These are phyloP conservation scores for Liasis olivaceus DNA, from an alignment of 2,797 vertebrate species.

Conservation along the genomic window DNA sequence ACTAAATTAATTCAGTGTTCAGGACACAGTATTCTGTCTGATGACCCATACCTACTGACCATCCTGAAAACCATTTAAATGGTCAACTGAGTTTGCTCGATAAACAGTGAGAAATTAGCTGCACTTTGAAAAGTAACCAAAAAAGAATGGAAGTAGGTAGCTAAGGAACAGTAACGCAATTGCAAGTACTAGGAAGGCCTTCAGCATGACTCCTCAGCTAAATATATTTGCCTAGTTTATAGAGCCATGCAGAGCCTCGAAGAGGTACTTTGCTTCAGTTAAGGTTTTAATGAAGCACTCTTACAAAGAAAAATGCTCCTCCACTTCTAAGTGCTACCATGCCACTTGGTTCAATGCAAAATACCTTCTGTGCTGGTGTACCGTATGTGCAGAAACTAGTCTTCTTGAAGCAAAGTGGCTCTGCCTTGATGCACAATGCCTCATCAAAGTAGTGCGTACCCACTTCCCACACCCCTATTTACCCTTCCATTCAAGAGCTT, in stretches of 20 bases:
- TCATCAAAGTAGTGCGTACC: neutral
- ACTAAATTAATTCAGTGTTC: neutral
- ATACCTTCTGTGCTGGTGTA: neutral
- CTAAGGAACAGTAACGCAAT: neutral
- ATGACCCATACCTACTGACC: conserved; percentile 9
- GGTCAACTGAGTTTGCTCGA: neutral
- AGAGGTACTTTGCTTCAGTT: neutral
- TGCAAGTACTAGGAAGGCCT: neutral
- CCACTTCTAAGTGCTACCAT: neutral
- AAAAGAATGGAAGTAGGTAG: neutral
- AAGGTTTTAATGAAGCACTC: neutral
- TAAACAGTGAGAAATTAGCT: rapidly evolving
- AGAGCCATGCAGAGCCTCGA: neutral
- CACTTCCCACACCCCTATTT: neutral
- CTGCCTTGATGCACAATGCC: neutral
- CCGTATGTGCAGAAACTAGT: neutral
- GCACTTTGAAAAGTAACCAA: conserved; percentile 3
- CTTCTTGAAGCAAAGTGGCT: neutral
- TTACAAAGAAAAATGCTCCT: neutral
- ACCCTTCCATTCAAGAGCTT: rapidly evolving
- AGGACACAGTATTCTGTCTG: rapidly evolving
- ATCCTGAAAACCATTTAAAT: neutral
- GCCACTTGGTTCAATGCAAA: neutral
- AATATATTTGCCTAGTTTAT: neutral
- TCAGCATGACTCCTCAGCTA: rapidly evolving